Evolutionary conservation across 2,797 vertebrate species (phyloP).

Genomic region (Coregonus sp.): DNA sequence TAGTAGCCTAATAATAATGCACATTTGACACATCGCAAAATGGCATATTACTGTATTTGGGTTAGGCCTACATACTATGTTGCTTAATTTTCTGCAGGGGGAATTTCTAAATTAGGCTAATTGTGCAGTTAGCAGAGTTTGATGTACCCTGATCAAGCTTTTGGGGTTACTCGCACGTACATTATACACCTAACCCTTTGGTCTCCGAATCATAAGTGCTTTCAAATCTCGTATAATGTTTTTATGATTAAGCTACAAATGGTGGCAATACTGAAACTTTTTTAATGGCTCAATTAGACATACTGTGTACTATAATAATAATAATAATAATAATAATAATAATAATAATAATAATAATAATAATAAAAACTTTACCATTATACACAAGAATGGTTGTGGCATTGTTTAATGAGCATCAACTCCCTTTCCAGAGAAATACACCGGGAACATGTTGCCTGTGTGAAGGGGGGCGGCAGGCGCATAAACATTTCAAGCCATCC

Average conservation of each 20-base stretch:
- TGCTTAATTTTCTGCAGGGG: neutral
- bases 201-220: neutral
- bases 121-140: neutral
- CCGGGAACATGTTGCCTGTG: conserved; percentile 38
- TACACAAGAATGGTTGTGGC: conserved; percentile 45
- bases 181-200: too few relatives aligned
- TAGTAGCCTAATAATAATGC: neutral
- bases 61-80: neutral
- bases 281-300: conserved; percentile 15
- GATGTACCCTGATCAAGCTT: neutral
- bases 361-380: neutral
- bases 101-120: neutral
- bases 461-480: conserved; percentile 70
- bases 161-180: neutral
- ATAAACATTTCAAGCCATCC: conserved; percentile 68
- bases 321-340: neutral
- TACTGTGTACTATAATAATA: conserved; percentile 4
- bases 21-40: neutral
- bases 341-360: neutral
- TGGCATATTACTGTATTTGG: neutral
- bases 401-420: conserved; percentile 52
- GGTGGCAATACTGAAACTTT: neutral
- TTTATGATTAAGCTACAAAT: neutral
- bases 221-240: neutral
- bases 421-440: conserved; percentile 60